Conservation (phyloP, 2,113 vertebrate genomes). For the Limanda limanda region DNA sequence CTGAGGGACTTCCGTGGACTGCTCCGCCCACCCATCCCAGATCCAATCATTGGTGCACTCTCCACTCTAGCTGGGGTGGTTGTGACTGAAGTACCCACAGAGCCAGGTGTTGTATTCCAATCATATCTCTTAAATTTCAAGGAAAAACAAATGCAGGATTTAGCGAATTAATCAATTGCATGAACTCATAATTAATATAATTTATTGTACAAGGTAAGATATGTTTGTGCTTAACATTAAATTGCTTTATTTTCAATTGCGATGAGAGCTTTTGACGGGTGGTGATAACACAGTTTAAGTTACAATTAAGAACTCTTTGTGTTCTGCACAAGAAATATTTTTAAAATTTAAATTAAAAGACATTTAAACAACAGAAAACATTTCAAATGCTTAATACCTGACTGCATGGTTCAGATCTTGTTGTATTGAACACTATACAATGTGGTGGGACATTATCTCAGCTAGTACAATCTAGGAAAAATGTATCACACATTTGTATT, state of each 20-base stretch:
- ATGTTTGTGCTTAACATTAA: constrained; percentile 1
- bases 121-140: neutral
- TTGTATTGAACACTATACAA: too few relatives aligned
- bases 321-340: too few relatives aligned
- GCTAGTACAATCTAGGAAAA: too few relatives aligned
- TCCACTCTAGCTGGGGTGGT: constrained; percentile 87
- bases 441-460: too few relatives aligned
- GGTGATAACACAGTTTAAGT: too few relatives aligned
- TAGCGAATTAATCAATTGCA: neutral
- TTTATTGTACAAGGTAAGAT: constrained; percentile 28
- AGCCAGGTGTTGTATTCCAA: constrained; percentile 80
- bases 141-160: neutral
- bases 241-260: neutral
- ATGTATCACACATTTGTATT: too few relatives aligned
- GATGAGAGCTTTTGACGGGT: too few relatives aligned
- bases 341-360: neutral
- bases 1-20: constrained; percentile 87
- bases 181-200: constrained; percentile 3
- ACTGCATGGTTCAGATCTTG: too few relatives aligned
- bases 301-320: too few relatives aligned
- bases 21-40: constrained; percentile 70
- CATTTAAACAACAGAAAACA: too few relatives aligned
- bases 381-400: too few relatives aligned
- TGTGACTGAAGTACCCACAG: constrained; percentile 76
- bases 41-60: constrained; percentile 83